Base-by-base conservation (phyloP, 2,113 vertebrate species). In the Lamprologus lemairii region DNA sequence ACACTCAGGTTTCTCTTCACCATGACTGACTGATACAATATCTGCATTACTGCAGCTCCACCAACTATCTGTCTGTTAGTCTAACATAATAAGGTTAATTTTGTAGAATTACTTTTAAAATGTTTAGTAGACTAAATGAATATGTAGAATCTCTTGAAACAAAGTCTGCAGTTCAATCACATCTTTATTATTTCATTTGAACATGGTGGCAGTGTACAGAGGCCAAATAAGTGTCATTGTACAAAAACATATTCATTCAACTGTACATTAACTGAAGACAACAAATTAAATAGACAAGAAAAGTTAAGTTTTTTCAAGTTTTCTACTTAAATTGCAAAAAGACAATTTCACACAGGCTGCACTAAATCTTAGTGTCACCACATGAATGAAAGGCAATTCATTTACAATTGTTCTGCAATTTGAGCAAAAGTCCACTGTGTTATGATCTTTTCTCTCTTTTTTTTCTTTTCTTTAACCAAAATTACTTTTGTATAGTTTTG, bases 291-390 rank as follows among this genome's bases (percentile, higher is more conserved):
- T 23, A 45, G 11, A 60, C 19, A 84, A 54, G 63, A 51, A 49
- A 71, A 10, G 54, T 40, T 49, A 37, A 0, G 19, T 13, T 65
- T 65, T 71, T 19, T 78, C 10, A 79, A 51, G 47, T 47, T 45
- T 49, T 78, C 3, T 37, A 17, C 33, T 81, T 88, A 78, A 81
- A 92, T 54, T 79, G 51, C 40, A 57, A 87, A 82, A 81, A 78
- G 37, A 82, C 85, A 87, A 87, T 93, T 91, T 90, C 87, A 92
- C 86, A 86, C 83, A 83, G 73, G 28, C 58, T 90, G 84, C 88
- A 89, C 87, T 89, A 86, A 93, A 89, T 84, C 42, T 49, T 65
- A 19, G 47, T 81, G 47, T 83, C 71, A 71, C 53, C 81, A 81
- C 79, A 86, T 88, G 84, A 83, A 82, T 68, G 71, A 82, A 87